Conservation (phyloP, 2,113 vertebrate genomes). For the Aphyosemion australe region DNA sequence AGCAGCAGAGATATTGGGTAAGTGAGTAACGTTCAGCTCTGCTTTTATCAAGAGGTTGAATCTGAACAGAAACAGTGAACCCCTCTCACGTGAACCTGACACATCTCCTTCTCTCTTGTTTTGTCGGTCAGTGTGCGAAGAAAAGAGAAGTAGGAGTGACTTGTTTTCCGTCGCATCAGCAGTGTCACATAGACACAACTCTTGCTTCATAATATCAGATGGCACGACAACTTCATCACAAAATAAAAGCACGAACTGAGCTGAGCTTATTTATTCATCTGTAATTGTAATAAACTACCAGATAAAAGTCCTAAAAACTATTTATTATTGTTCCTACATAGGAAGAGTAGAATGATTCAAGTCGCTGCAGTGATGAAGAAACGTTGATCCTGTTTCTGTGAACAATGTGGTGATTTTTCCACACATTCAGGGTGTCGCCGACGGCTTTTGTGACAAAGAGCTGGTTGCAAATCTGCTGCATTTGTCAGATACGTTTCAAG, state of each 20-base stretch:
- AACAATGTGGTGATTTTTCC: too few relatives aligned
- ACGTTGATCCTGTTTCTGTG: too few relatives aligned
- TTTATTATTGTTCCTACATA: too few relatives aligned
- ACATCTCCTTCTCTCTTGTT: slow-evolving; percentile 13
- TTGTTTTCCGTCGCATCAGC: slow-evolving; percentile 3
- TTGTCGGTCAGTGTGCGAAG: neutral
- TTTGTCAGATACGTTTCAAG: neutral
- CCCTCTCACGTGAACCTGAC: neutral
- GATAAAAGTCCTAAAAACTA: neutral
- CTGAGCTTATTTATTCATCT: too few relatives aligned
- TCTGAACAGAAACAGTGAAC: neutral
- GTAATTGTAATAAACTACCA: too few relatives aligned
- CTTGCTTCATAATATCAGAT: slow-evolving; percentile 5
- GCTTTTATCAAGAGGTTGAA: neutral
- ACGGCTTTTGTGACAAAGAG: neutral
- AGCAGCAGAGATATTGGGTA: neutral
- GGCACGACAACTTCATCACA: too few relatives aligned
- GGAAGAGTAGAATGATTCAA: neutral
- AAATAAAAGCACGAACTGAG: too few relatives aligned
- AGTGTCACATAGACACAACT: neutral
- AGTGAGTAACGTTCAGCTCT: neutral
- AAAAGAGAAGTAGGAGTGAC: slow-evolving; percentile 38
- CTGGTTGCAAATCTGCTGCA: neutral
- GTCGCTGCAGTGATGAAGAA: neutral
- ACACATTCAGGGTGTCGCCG: neutral